A percentile compares a stretch with the other conserved stretches of the same genome.
phyloP scores from a whole-genome alignment of 2,113 vertebrate species.

The Labrus mixtus region DNA sequence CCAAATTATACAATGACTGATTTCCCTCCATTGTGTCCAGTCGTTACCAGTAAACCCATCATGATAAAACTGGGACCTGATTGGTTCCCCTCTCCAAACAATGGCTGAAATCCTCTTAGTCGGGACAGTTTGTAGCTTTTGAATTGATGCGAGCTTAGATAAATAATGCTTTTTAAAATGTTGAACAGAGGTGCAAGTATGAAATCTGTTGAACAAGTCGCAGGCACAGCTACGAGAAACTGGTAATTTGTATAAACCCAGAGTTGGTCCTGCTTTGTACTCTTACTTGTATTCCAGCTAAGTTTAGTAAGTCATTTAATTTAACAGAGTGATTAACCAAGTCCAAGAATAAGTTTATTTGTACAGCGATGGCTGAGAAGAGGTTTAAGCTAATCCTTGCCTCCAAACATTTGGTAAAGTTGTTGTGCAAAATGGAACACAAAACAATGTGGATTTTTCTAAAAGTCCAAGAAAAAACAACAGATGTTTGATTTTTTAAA shows the following conservation, averaged over 20 bases:
- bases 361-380: background rate
- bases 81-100: slow-evolving; percentile 32
- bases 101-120: slow-evolving; percentile 50
- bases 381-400: background rate
- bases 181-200: too few relatives aligned
- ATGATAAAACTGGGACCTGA: slow-evolving; percentile 22
- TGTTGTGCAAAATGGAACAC: background rate
- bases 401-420: background rate
- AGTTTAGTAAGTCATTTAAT: background rate
- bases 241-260: background rate
- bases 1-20: slow-evolving; percentile 10
- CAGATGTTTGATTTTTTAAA: too few relatives aligned
- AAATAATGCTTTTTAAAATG: too few relatives aligned
- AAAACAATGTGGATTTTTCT: background rate
- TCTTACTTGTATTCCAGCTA: background rate
- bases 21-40: slow-evolving; percentile 18
- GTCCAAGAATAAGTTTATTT: too few relatives aligned
- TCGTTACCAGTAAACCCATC: slow-evolving; percentile 21
- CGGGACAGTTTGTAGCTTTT: slow-evolving; percentile 3
- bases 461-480: too few relatives aligned
- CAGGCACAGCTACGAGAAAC: too few relatives aligned
- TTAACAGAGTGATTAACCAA: background rate
- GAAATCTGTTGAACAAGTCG: background rate
- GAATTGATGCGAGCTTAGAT: slow-evolving; percentile 10
- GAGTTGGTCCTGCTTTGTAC: background rate